Base-by-base conservation (phyloP, 2,888 invertebrate species). In the Deroplatys truncata region DNA sequence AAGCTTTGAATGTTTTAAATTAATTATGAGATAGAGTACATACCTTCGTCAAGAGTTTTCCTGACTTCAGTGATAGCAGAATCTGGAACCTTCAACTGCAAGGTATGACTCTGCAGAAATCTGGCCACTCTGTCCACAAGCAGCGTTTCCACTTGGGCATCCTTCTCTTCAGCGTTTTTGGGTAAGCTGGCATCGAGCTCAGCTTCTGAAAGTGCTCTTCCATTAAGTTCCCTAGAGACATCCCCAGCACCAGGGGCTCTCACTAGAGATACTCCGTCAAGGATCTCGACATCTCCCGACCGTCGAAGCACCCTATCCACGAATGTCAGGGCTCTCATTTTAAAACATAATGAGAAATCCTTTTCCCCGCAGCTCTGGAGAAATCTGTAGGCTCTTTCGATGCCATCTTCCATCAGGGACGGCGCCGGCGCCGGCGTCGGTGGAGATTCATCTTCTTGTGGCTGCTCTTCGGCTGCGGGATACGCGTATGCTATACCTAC, bases 11-110 rank as follows among this genome's bases (percentile, higher is more conserved):
- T 31, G 5, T 31, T 31, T 31, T n/a, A n/a, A 31, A 31, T 31
- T 31, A 31, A 31, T 31, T 31, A 2, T 31, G 49, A 16, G 16
- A 16, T 16, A 56, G 20, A 25, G 20, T 7, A 89, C 86, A 84
- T 95, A 97, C 97, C 97, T 96, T 97, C 97, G 92, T 97, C 97
- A 87, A 97, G 94, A n/a, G 97, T 96, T 91, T 97, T 95, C 92
- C 96, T 96, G 93, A 97, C 95, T 92, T 96, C 96, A 91, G 96
- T 95, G 91, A 97, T 95, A 84, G 96, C 95, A 88, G 95, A 95
- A 91, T 96, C 96, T 92, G 97, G 97, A 92, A 98, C 95, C 93
- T 97, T 97, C 92, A 98, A 96, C 92, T 98, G 97, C 84, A 98
- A 94, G 28, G 97, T 96, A 92, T 97, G 97, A 88, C 96, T 96